phyloP scores from a whole-genome alignment of 2,113 vertebrate genomes.

The Macaca nemestrina region DNA sequence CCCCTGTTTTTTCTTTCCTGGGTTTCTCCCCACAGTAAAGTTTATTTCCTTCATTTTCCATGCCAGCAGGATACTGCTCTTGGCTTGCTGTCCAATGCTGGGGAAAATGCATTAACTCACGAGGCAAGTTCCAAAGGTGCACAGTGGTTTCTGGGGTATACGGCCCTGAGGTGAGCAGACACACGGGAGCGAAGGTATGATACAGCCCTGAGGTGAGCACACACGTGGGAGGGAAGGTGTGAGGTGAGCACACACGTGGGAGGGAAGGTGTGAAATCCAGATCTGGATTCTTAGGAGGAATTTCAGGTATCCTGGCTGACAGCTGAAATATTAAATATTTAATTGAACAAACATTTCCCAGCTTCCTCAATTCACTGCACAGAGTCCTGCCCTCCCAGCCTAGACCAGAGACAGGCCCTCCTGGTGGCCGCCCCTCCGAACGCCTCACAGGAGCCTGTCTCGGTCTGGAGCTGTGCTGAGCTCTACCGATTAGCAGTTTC shows the following conservation, averaged over 20 bases:
- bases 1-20: neutral
- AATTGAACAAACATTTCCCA: neutral
- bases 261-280: neutral
- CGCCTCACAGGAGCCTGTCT: rapidly evolving
- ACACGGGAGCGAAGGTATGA: too few relatives aligned
- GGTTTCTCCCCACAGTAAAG: neutral
- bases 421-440: neutral
- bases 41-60: neutral
- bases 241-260: too few relatives aligned
- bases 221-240: too few relatives aligned
- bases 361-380: neutral
- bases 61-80: neutral
- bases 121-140: neutral
- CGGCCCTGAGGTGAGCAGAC: neutral
- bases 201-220: too few relatives aligned
- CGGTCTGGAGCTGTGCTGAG: neutral
- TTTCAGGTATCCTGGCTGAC: neutral
- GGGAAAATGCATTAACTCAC: neutral
- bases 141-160: neutral
- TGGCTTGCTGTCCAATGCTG: neutral
- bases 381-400: neutral
- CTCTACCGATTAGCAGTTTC: neutral
- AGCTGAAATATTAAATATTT: neutral
- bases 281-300: neutral
- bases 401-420: neutral